Evolutionary conservation across 2,797 vertebrate genomes (phyloP).

Genomic region (Danio choprae): DNA sequence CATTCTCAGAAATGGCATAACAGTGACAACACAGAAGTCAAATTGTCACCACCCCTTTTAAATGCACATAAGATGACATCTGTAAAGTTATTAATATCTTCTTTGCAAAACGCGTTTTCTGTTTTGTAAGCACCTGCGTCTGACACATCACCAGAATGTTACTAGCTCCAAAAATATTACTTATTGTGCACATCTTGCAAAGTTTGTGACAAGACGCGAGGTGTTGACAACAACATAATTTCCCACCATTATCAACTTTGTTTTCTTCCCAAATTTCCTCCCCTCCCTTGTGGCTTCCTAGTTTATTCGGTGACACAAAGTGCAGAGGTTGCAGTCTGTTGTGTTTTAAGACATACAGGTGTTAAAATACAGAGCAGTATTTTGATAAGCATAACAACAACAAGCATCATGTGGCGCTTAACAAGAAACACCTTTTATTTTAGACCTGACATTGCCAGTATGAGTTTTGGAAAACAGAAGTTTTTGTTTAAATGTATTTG

Average conservation of each 20-base stretch:
- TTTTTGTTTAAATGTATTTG: slow-evolving; percentile 54
- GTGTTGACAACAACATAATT: slow-evolving; percentile 45
- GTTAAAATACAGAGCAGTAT: slow-evolving; percentile 56
- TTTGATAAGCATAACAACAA: slow-evolving; percentile 55
- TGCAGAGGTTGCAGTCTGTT: slow-evolving; percentile 45
- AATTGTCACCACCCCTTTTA: slow-evolving; percentile 25
- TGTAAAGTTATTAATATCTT: slow-evolving; percentile 46
- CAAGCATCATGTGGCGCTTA: slow-evolving; percentile 42
- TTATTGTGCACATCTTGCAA: not conserved
- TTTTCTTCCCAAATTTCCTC: slow-evolving; percentile 6
- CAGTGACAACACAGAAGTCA: slow-evolving; percentile 26
- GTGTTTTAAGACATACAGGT: slow-evolving; percentile 55
- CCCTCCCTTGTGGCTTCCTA: slow-evolving; percentile 1
- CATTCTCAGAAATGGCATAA: slow-evolving; percentile 13
- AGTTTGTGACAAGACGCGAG: slow-evolving; percentile 26
- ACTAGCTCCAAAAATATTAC: slow-evolving; percentile 26
- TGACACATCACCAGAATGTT: slow-evolving; percentile 32
- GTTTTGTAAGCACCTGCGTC: slow-evolving; percentile 41
- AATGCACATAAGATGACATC: slow-evolving; percentile 9
- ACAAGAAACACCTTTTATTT: slow-evolving; percentile 58
- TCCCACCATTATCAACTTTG: slow-evolving; percentile 24
- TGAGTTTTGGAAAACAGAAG: slow-evolving; percentile 56
- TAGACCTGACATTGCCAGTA: slow-evolving; percentile 48
- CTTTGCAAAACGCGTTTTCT: slow-evolving; percentile 13
- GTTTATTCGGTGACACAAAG: slow-evolving; percentile 16